A percentile compares a stretch with the other conserved stretches of the same genome.
Conservation (phyloP, 1,140 invertebrate species). For the Lysiphlebus fabarum region DNA sequence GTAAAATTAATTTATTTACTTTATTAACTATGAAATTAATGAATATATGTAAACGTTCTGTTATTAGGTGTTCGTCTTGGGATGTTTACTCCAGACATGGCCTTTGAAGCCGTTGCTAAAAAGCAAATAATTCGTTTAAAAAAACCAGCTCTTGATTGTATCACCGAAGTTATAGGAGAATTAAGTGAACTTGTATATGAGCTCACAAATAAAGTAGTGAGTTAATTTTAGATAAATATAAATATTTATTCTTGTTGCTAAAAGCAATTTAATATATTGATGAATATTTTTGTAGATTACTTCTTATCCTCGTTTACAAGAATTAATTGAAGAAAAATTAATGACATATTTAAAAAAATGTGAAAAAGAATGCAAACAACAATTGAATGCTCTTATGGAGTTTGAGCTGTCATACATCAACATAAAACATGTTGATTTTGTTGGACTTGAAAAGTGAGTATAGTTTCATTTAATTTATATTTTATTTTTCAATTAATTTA, state of each 20-base stretch:
- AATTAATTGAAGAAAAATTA: conserved; percentile 97
- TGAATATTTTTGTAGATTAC: conserved; percentile 69
- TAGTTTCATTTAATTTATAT: not conserved
- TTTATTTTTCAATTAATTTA: too few species aligned
- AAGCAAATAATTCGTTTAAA: conserved; percentile 95
- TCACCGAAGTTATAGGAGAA: conserved; percentile 95
- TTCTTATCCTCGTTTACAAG: conserved; percentile 92
- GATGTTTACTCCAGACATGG: conserved; percentile 99
- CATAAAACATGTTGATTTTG: conserved; percentile 99
- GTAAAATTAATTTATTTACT: too few species aligned
- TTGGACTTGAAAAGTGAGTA: conserved; percentile 95
- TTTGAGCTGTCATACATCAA: conserved; percentile 99
- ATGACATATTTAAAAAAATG: conserved; percentile 88
- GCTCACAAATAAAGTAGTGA: conserved; percentile 82
- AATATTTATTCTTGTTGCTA: conserved; percentile 4
- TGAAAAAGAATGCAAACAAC: conserved; percentile 95
- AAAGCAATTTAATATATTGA: not conserved
- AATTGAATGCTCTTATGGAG: conserved; percentile 89
- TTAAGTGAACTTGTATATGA: conserved; percentile 91
- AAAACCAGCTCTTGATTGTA: conserved; percentile 96
- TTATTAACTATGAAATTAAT: too few species aligned
- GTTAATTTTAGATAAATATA: conserved; percentile 61
- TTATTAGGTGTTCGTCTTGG: conserved; percentile 77
- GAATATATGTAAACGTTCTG: not conserved
- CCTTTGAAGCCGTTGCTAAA: conserved; percentile 99